Evolutionary conservation across 2,797 vertebrate species (phyloP).

Genomic region (Catamblyrhynchus diadema): DNA sequence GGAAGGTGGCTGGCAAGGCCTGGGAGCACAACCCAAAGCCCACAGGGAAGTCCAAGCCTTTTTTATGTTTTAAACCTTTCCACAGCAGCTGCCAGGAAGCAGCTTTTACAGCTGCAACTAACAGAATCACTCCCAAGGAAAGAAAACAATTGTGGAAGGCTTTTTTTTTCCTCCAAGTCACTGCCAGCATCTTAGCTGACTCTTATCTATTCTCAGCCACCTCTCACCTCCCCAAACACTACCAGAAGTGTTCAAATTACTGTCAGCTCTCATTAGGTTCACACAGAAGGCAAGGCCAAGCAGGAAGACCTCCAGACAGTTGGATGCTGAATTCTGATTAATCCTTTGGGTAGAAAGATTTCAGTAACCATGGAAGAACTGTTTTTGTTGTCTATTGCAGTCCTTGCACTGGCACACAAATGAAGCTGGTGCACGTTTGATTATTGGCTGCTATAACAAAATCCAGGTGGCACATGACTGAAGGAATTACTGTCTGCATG

Average conservation of each 20-base stretch:
- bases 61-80: conserved; percentile 14
- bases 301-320: conserved; percentile 22
- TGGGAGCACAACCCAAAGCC: background rate
- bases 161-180: background rate
- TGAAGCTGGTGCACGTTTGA: background rate
- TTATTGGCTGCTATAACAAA: background rate
- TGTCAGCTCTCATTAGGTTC: conserved; percentile 53
- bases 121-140: conserved; percentile 21
- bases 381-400: background rate
- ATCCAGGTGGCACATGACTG: background rate
- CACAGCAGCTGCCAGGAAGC: conserved; percentile 27
- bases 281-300: background rate
- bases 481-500: background rate
- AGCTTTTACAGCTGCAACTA: conserved; percentile 25
- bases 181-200: background rate
- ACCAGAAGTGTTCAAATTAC: conserved; percentile 50
- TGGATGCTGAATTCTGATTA: conserved; percentile 33
- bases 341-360: background rate
- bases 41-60: background rate
- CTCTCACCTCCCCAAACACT: conserved; percentile 39
- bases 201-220: conserved; percentile 46
- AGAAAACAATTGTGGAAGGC: conserved; percentile 6
- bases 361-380: background rate
- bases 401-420: background rate
- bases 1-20: background rate